Percentiles rank a stretch among this genome's conserved stretches.
Evolutionary conservation across 2,888 invertebrate species (phyloP).

Genomic region (Eupithecia tripunctaria): DNA sequence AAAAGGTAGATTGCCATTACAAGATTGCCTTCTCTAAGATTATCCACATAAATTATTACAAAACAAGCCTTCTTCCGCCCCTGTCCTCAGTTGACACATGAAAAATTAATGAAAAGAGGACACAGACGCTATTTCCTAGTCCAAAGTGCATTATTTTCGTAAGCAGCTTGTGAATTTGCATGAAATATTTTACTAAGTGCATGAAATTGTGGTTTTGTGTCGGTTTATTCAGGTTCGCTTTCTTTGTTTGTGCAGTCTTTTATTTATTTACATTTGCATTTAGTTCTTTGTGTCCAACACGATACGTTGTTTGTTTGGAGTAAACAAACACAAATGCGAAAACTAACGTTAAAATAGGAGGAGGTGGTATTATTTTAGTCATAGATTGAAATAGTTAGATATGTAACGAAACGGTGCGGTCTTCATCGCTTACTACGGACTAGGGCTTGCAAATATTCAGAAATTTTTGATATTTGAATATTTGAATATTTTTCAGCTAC

Average conservation of each 20-base stretch:
- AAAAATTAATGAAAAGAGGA: slow-evolving; percentile 43
- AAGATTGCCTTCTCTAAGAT: background rate
- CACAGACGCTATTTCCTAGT: slow-evolving; percentile 33
- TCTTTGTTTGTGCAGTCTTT: slow-evolving; percentile 1
- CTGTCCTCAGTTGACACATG: slow-evolving; percentile 39
- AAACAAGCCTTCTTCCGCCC: slow-evolving; percentile 11
- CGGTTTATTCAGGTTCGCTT: slow-evolving; percentile 2
- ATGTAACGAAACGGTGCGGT: no score
- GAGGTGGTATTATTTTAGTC: no score
- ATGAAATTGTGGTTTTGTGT: slow-evolving; percentile 4
- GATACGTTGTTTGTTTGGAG: background rate
- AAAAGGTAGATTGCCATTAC: background rate
- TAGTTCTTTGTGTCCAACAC: background rate
- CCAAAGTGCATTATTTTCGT: slow-evolving; percentile 37
- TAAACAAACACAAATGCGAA: background rate
- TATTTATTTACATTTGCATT: slow-evolving; percentile 10
- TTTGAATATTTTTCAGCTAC: no score
- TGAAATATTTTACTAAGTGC: slow-evolving; percentile 26
- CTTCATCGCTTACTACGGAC: no score
- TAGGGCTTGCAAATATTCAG: no score
- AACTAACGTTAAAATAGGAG: background rate
- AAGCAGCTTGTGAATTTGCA: slow-evolving; percentile 22
- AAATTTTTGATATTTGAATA: no score
- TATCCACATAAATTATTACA: background rate
- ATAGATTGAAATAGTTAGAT: no score